Evolutionary conservation across 2,888 invertebrate genomes (phyloP).

Genomic region (Didymodactylos carnosus): DNA sequence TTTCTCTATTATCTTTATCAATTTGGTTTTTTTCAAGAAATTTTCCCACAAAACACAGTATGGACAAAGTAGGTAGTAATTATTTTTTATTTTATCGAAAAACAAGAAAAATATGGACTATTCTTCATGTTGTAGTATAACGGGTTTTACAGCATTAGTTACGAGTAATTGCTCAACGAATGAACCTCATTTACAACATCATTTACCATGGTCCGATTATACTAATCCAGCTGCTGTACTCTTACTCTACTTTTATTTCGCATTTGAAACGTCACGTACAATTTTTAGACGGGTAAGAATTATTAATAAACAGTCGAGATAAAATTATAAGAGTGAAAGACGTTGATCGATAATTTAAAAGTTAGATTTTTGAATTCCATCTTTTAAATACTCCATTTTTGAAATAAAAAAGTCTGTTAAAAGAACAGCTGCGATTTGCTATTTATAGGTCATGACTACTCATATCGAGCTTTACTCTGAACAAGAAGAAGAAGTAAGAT

Average conservation of each 20-base stretch:
- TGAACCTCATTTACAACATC: not conserved
- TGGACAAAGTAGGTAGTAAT: not conserved
- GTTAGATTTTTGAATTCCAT: too few species aligned
- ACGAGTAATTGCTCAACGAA: not conserved
- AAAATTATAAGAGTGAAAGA: too few species aligned
- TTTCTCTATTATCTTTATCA: slow-evolving; percentile 57
- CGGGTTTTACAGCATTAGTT: not conserved
- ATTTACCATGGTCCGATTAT: not conserved
- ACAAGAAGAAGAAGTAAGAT: too few species aligned
- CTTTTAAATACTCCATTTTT: too few species aligned
- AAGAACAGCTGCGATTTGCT: too few species aligned
- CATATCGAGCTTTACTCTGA: too few species aligned
- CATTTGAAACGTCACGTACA: not conserved
- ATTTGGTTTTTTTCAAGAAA: slow-evolving; percentile 52
- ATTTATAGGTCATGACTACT: too few species aligned
- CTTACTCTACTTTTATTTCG: not conserved
- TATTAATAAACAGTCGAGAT: too few species aligned
- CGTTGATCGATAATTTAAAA: too few species aligned
- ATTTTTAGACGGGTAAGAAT: not conserved
- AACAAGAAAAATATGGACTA: not conserved
- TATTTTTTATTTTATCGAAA: not conserved
- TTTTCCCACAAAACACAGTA: slow-evolving; percentile 38
- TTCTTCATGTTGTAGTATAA: not conserved
- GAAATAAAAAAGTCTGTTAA: too few species aligned
- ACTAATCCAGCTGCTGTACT: not conserved